Percentiles rank a stretch among this genome's conserved stretches.
phyloP scores from a whole-genome alignment of 2,888 invertebrate species.

The Tachystola acroxantha region DNA sequence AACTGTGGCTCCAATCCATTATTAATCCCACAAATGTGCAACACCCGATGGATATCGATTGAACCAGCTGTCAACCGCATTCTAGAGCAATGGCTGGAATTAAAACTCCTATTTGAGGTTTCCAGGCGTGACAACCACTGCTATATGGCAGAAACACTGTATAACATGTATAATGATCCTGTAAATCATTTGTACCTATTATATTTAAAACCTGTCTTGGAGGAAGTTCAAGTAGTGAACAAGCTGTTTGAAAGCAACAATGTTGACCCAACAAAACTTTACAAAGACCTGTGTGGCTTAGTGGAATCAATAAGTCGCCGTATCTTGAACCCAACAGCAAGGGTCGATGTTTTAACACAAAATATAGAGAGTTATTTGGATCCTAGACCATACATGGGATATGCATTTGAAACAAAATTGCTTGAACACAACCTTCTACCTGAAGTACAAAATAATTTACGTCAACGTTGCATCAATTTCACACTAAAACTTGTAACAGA shows the following conservation, averaged over 20 bases:
- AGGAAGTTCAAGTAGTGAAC: background rate
- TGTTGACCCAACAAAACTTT: background rate
- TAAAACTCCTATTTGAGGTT: constrained; percentile 16
- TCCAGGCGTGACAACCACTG: constrained; percentile 14
- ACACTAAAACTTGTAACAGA: background rate
- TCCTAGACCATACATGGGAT: background rate
- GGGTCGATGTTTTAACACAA: background rate
- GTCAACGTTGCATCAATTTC: background rate
- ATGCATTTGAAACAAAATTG: background rate
- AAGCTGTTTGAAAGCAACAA: background rate
- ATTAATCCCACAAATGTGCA: constrained; percentile 22
- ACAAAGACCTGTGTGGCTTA: background rate
- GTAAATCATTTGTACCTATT: constrained; percentile 11
- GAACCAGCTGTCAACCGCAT: constrained; percentile 24
- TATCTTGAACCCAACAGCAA: background rate
- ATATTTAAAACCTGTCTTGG: background rate
- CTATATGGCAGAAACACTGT: constrained; percentile 22
- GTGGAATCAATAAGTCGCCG: background rate
- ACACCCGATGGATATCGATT: constrained; percentile 27
- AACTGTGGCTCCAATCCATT: constrained; percentile 28
- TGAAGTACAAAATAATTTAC: background rate
- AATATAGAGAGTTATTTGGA: background rate
- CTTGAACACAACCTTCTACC: background rate
- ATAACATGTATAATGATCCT: constrained; percentile 17
- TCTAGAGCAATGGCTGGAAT: constrained; percentile 22